Base-by-base conservation (phyloP, 1,140 invertebrate species). In the Diachasmimorpha longicaudata region DNA sequence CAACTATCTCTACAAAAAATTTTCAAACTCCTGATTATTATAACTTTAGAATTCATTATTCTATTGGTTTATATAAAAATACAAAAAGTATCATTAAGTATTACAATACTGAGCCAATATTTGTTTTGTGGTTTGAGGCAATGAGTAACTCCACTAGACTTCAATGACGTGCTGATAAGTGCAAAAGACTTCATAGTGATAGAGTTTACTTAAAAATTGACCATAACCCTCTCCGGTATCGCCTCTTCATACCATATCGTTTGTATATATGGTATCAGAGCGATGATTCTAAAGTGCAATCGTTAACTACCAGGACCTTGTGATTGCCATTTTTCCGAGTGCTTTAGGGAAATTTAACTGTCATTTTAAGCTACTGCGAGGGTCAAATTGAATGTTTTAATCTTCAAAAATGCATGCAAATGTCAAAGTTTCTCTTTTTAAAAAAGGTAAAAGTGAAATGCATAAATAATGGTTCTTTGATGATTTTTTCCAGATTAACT, bases 51-150 rank as follows among this genome's bases (percentile, higher is more conserved):
- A 42, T 74, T 25, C 21, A 23, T 67, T 71, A 69, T 76, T 81
- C 81, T 44, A 67, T 66, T 84, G 82, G 8, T 85, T 82, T 82
- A 81, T 87, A 87, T 83, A 88, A 88, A 88, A 87, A 85, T 88
- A 88, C 82, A 87, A 88, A 88, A 88, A 78, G 83, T 87, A 87
- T 79, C n/a, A 52, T 80, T 75, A 75, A 77, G 48, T 78, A 55
- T 76, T 70, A 36, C 31, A 78, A 75, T 78, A 55, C 66, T 63
- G 44, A 70, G 48, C 68, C 67, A 52, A 23, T 77, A 70, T 42
- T 66, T 37, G 55, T 44, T 69, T 68, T 42, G 66, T 68, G 66
- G n/a, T 37, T 37, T 68, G 66, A 39, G 36, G 36, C 25, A 68
- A 37, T 23, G n/a, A 39, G 16, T 68, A 52, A 68, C 31, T 68